These are phyloP conservation scores for Plecotus auritus DNA, from an alignment of 2,113 vertebrate genomes.

Conservation along the genomic window DNA sequence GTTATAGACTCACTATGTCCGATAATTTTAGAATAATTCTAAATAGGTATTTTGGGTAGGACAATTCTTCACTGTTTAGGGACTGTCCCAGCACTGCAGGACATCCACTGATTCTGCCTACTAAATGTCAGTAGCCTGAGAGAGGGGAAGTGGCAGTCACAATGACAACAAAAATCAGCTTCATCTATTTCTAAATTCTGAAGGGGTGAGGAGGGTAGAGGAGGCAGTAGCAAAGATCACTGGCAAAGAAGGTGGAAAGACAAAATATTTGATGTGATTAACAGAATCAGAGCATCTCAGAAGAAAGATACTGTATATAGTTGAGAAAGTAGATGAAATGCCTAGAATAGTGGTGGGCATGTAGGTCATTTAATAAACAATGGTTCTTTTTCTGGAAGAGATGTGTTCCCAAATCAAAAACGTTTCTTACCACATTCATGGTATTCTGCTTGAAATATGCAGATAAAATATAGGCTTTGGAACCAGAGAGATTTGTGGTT, in stretches of 20 bases:
- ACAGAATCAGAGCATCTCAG: not conserved
- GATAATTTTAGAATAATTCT: not conserved
- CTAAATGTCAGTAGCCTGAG: not conserved
- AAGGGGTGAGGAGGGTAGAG: not conserved
- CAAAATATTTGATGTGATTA: not conserved
- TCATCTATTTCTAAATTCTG: not conserved
- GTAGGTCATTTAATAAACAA: not conserved
- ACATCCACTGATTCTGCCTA: not conserved
- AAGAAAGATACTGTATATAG: not conserved
- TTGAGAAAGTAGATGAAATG: not conserved
- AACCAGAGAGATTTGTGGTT: not conserved
- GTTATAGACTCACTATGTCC: not conserved
- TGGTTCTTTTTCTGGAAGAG: not conserved
- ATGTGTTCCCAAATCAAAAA: not conserved
- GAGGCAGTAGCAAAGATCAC: not conserved
- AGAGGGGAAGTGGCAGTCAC: not conserved
- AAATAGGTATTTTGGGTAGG: not conserved
- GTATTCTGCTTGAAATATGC: not conserved
- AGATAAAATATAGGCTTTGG: not conserved
- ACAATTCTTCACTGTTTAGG: slow-evolving; percentile 8
- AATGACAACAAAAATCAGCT: not conserved
- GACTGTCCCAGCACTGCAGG: not conserved
- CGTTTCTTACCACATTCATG: not conserved
- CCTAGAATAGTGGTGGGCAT: not conserved
- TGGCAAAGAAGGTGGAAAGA: not conserved